A percentile compares a stretch with the other conserved stretches of the same genome.
Conservation (phyloP, 2,888 invertebrate genomes). For the Lathronympha strigana region DNA sequence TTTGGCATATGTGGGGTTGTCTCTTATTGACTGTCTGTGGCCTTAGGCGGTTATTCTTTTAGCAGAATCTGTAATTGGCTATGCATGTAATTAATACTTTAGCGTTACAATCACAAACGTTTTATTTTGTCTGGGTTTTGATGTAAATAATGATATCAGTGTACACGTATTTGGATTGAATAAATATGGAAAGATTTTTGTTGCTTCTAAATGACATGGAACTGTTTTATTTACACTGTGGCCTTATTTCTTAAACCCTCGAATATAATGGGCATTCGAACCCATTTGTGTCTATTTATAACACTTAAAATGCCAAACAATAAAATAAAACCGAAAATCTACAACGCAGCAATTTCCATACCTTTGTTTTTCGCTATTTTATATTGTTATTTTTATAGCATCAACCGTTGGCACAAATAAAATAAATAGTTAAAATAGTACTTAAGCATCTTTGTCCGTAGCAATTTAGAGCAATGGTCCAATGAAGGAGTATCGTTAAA, state of each 20-base stretch:
- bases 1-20: constrained; percentile 40
- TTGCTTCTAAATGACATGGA: too few species aligned
- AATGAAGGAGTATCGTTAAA: constrained; percentile 78
- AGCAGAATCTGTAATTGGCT: constrained; percentile 37
- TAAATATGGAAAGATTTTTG: too few species aligned
- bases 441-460: constrained; percentile 71
- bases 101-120: constrained; percentile 13
- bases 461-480: constrained; percentile 73
- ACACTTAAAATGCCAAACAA: background rate
- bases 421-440: constrained; percentile 66
- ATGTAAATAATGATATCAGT: background rate
- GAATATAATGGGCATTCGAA: background rate
- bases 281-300: constrained; percentile 4
- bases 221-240: background rate
- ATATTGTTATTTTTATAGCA: constrained; percentile 40
- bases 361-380: constrained; percentile 40
- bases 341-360: constrained; percentile 26
- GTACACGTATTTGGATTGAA: background rate
- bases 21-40: constrained; percentile 39
- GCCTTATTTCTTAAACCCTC: background rate
- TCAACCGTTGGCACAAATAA: constrained; percentile 47
- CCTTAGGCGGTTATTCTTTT: constrained; percentile 37
- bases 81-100: constrained; percentile 38
- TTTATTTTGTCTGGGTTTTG: constrained; percentile 2
- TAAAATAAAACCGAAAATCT: constrained; percentile 15